A percentile compares a stretch with the other conserved stretches of the same genome.
phyloP scores from a whole-genome alignment of 2,797 vertebrate species.

The Lates japonicus region DNA sequence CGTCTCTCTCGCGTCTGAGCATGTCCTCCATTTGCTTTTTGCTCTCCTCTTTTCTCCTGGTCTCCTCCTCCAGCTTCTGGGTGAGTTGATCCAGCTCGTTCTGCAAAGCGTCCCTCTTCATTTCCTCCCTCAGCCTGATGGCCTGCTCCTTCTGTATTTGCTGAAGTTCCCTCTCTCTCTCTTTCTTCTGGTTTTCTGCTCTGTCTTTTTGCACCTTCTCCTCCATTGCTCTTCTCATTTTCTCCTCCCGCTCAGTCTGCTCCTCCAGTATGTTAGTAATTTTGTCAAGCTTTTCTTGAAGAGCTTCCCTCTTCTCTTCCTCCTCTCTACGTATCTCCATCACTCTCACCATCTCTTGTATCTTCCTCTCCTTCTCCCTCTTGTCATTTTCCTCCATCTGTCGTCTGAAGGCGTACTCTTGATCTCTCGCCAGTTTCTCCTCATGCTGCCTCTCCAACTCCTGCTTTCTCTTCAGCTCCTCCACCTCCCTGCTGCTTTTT shows the following conservation, averaged over 20 bases:
- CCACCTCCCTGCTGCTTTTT: conserved; percentile 41
- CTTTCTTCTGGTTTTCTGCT: conserved; percentile 54
- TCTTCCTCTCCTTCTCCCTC: conserved; percentile 58
- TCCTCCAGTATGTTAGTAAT: conserved; percentile 58
- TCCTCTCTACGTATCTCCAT: conserved; percentile 60
- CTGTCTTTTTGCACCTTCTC: conserved; percentile 48
- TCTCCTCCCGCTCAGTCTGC: conserved; percentile 50
- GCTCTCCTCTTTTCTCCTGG: conserved; percentile 52
- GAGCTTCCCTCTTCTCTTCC: conserved; percentile 54
- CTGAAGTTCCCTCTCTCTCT: conserved; percentile 55
- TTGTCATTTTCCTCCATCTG: conserved; percentile 44
- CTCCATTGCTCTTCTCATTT: conserved; percentile 47
- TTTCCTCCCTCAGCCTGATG: conserved; percentile 55
- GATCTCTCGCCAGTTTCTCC: conserved; percentile 28
- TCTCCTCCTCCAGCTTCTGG: conserved; percentile 56
- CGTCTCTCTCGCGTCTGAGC: conserved; percentile 59
- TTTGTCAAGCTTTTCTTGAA: conserved; percentile 56
- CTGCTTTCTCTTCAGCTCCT: conserved; percentile 55
- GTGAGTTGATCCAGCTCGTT: conserved; percentile 61
- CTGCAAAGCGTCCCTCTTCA: conserved; percentile 60
- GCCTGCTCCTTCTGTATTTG: conserved; percentile 62
- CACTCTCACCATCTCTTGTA: conserved; percentile 59
- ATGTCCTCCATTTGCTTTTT: conserved; percentile 55
- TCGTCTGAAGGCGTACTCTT: conserved; percentile 40
- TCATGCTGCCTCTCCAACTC: conserved; percentile 47